These are phyloP conservation scores for Leptatherina wallacei DNA, from an alignment of 2,797 vertebrate species.

Conservation along the genomic window DNA sequence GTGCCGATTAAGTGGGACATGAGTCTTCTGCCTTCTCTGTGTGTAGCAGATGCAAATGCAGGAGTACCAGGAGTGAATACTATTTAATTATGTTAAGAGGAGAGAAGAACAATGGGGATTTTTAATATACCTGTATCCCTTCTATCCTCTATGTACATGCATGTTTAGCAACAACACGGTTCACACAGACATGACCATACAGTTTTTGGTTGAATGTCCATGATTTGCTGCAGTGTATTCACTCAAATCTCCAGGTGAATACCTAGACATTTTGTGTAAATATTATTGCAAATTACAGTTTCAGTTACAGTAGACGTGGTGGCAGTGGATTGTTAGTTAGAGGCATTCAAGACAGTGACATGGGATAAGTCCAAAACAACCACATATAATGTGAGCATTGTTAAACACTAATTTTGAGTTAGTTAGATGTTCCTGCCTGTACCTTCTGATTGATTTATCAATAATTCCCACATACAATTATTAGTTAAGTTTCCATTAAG, in stretches of 20 bases:
- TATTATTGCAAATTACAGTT: conserved; percentile 4
- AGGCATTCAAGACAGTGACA: conserved; percentile 14
- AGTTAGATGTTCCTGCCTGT: conserved; percentile 17
- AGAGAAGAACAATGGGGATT: not conserved
- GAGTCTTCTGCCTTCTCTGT: conserved; percentile 64
- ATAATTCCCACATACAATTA: conserved; percentile 24
- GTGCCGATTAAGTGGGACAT: conserved; percentile 71
- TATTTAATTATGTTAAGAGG: conserved; percentile 35
- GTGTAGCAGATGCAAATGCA: conserved; percentile 62
- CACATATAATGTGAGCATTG: conserved; percentile 27
- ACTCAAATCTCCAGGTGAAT: not conserved
- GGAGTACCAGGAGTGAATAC: conserved; percentile 37
- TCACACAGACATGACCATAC: not conserved
- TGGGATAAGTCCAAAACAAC: conserved; percentile 14
- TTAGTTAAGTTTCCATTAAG: conserved; percentile 25
- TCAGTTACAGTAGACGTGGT: not conserved
- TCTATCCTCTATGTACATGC: not conserved
- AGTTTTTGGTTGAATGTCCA: conserved; percentile 1
- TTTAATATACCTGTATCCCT: not conserved
- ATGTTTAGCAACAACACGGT: conserved; percentile 14
- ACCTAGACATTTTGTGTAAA: not conserved
- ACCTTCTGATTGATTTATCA: conserved; percentile 11
- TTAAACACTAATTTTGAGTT: conserved; percentile 33
- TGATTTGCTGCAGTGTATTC: not conserved
- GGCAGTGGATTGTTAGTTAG: conserved; percentile 17